Base-by-base conservation (phyloP, 2,888 invertebrate species). In the Chrysolina haemoptera region DNA sequence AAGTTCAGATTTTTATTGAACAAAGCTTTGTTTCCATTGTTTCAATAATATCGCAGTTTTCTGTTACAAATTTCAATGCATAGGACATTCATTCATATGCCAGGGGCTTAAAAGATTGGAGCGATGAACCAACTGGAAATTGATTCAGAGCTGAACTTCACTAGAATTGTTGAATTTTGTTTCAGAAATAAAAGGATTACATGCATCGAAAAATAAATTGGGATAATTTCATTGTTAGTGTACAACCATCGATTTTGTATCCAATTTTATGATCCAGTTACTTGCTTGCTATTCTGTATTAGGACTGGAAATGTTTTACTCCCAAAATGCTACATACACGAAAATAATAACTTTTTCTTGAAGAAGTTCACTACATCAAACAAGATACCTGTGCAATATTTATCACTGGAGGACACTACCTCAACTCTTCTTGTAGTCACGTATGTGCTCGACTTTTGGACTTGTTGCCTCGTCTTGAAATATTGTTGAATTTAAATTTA, bases 31-130 rank as follows among this genome's bases (percentile, higher is more conserved):
- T 20, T 18, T 53, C 18, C 12, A 53, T 53, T 53, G 53, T 53
- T 20, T 53, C 20, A 12, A 4, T 53, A 20, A 0, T 20, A 53
- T 22, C 20, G 20, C 11, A 20, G 11, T 53, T 20, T 53, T 53
- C 53, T 20, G 18, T 35, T 48, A 16, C 9, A 48, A 48, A 48
- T 48, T 48, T 48, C 16, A 48, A 48, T 22, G 2, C 12, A 53
- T 53, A 18, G 11, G 53, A 53, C 20, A 53, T 53, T 18, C 53
- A 20, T 53, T 53, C 53, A 53, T 53, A 53, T 53, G 53, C 53
- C 4, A 53, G 53, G 20, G 5, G 53, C 18, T 53, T 53, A 53
- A 53, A 53, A 53, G 53, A 53, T 53, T 53, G 53, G 14, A 5
- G 14, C 43, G 5, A 53, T 53, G 53, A 11, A 20, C 53, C 12